Evolutionary conservation across 2,888 invertebrate genomes (phyloP).

Genomic region (Galeopsomyia nigrocyanea): DNA sequence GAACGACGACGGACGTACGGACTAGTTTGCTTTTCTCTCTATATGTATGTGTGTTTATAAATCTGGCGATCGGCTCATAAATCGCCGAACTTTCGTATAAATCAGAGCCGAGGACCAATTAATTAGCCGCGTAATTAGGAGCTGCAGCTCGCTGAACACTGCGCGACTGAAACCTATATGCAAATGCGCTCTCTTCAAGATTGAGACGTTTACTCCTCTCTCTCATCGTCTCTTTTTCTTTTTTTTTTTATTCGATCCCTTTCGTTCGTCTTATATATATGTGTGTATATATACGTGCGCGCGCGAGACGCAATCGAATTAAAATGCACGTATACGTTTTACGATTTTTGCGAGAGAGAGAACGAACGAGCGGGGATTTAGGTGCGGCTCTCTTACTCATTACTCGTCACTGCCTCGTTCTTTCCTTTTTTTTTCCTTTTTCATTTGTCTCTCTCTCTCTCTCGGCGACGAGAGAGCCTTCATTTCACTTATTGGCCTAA

Average conservation of each 20-base stretch:
- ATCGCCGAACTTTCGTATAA: constrained; percentile 4
- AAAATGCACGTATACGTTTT: too few species aligned
- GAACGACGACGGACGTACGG: constrained; percentile 24
- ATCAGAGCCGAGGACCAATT: constrained; percentile 34
- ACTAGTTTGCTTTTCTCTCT: neutral
- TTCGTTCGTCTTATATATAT: neutral
- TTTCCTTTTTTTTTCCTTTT: too few species aligned
- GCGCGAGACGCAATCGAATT: too few species aligned
- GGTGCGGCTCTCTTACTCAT: too few species aligned
- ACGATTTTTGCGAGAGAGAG: neutral
- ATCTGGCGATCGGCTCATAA: constrained; percentile 26
- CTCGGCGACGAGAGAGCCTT: too few species aligned
- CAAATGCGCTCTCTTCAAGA: neutral
- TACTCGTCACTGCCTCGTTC: too few species aligned
- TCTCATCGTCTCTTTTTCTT: neutral
- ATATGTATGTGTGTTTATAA: neutral
- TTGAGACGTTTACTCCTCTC: neutral
- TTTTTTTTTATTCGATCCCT: neutral
- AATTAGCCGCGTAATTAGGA: constrained; percentile 48
- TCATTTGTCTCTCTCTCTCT: too few species aligned
- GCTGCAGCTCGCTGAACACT: neutral
- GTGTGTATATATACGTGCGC: too few species aligned
- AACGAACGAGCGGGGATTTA: neutral
- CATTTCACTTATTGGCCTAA: too few species aligned
- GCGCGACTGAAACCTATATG: too few species aligned